A percentile compares a stretch with the other conserved stretches of the same genome.
Conservation (phyloP, 2,797 vertebrate species). For the Capromys pilorides region DNA sequence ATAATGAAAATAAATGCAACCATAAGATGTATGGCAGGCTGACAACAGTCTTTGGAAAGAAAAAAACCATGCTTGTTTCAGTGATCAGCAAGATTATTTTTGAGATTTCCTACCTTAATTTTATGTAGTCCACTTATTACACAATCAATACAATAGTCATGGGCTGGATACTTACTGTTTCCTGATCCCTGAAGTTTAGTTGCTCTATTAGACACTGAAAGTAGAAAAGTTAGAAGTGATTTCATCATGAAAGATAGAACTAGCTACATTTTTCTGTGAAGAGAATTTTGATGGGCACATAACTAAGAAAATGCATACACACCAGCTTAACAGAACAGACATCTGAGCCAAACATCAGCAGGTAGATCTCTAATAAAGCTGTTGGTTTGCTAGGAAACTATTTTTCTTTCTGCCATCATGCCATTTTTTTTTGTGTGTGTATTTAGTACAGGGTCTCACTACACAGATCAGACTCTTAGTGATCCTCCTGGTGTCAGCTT, state of each 20-base stretch:
- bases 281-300: neutral
- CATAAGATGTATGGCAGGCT: neutral
- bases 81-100: neutral
- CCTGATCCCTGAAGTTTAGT: neutral
- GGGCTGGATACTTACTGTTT: neutral
- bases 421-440: neutral
- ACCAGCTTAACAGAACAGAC: neutral
- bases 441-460: no score
- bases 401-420: neutral
- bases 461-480: no score
- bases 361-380: neutral
- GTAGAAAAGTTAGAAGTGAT: neutral
- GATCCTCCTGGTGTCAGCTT: no score
- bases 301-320: neutral
- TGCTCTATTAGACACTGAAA: neutral
- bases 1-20: neutral
- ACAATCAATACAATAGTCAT: neutral
- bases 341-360: neutral
- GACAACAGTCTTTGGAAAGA: neutral
- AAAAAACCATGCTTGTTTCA: neutral
- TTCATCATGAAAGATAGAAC: neutral
- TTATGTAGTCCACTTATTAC: neutral
- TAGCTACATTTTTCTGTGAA: neutral
- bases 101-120: neutral
- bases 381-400: slow-evolving; percentile 44